Evolutionary conservation across 2,113 vertebrate genomes (phyloP), one percentile per base, ranked within the genome.

Genomic region (Tetrax tetrax): DNA sequence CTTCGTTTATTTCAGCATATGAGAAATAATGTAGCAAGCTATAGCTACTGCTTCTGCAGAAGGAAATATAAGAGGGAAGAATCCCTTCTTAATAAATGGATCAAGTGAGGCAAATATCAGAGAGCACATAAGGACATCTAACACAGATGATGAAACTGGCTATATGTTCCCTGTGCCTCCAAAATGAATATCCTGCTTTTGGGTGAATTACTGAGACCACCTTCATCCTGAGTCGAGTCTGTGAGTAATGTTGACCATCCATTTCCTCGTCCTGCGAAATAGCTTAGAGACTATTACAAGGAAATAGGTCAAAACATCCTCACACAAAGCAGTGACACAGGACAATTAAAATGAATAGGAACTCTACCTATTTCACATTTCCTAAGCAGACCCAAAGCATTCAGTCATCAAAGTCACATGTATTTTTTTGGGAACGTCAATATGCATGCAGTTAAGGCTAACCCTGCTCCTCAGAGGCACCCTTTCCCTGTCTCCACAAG

Each of bases 361-460:
- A 35, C 6, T 5, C 21, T 56, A 18, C 9, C 20, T 74, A 59
- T 51, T 19, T 17, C 4, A 3, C 19, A 8, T 51, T 85, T 87
- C 12, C 22, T 68, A 29, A 68, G 38, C 10, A 77, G 72, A 91
- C 12, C 8, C 10, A 70, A 84, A 75, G 22, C 20, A 33, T 59
- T 78, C 33, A 75, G 25, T 28, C 48, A 50, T 18, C 25, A 43
- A 78, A 65, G 22, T 38, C 14, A 54, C 7, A 17, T 6, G 19
- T 7, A 27, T 45, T 74, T 57, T 57, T 25, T 1, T 3, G 10
- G 4, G 5, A 3, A 16, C 2, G 1, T 10, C 17, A 2, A 18
- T 37, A 8, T 27, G 4, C 5, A 2, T 5, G 1, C 12, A 17
- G 12, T 8, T 35, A 38, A 77, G 33, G 35, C 10, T 81, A 28